These are phyloP conservation scores for Xestia ashworthii DNA, from an alignment of 2,888 invertebrate genomes.

Conservation along the genomic window DNA sequence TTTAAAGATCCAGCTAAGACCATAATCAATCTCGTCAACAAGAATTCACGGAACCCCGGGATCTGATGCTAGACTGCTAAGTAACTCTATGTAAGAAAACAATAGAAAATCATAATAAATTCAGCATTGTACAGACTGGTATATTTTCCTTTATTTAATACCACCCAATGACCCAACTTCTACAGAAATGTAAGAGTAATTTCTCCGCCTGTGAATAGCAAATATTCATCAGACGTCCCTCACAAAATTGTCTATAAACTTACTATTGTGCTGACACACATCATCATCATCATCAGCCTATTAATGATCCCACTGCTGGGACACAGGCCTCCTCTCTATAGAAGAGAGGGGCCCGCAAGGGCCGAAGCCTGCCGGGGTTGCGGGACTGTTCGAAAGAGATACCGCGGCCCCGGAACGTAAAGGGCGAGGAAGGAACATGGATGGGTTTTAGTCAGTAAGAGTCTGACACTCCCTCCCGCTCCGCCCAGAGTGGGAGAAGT, in stretches of 20 bases:
- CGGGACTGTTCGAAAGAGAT: too few relatives aligned
- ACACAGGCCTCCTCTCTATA: too few relatives aligned
- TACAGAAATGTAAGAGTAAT: not conserved
- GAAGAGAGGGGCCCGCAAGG: too few relatives aligned
- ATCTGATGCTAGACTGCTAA: not conserved
- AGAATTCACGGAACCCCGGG: not conserved
- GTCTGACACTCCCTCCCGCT: too few relatives aligned
- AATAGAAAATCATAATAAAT: slow-evolving; percentile 3
- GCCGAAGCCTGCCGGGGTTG: too few relatives aligned
- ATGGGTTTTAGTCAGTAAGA: too few relatives aligned
- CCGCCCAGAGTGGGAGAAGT: too few relatives aligned
- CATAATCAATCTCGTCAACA: not conserved
- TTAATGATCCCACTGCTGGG: too few relatives aligned
- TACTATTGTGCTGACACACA: too few relatives aligned
- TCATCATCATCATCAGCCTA: too few relatives aligned
- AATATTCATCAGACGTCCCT: not conserved
- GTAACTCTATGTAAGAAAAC: not conserved
- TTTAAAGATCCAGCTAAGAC: not conserved
- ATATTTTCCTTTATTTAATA: not conserved
- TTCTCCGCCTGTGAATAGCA: not conserved
- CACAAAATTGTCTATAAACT: not conserved
- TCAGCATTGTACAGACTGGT: not conserved
- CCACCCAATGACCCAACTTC: not conserved
- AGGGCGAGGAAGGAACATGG: too few relatives aligned
- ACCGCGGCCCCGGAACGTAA: too few relatives aligned